These are phyloP conservation scores for Pristis pectinata DNA, from an alignment of 2,797 vertebrate species.

Conservation along the genomic window DNA sequence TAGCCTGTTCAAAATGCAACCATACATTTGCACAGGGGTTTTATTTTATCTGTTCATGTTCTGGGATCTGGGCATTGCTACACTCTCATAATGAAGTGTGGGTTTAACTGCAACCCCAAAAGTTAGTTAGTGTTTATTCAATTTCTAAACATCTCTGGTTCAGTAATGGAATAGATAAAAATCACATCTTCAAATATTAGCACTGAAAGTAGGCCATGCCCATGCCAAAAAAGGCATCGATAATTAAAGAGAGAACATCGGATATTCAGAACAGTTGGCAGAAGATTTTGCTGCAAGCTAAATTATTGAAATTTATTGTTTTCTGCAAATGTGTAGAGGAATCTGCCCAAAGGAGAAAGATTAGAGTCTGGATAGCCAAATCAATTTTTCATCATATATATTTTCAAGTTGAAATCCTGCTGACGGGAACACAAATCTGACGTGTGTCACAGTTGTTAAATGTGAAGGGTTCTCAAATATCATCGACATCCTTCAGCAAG, in stretches of 20 bases:
- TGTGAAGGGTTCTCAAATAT: not conserved
- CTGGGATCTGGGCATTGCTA: too few species aligned
- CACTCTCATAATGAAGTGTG: too few species aligned
- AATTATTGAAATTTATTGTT: not conserved
- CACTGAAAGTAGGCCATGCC: not conserved
- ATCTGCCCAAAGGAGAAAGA: not conserved
- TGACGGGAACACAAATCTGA: not conserved
- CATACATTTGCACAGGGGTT: too few species aligned
- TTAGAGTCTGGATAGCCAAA: not conserved
- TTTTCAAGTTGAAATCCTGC: slow-evolving; percentile 5
- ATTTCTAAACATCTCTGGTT: not conserved
- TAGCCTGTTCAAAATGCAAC: too few species aligned
- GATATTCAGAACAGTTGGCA: not conserved
- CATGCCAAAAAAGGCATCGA: not conserved
- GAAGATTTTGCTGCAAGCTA: not conserved
- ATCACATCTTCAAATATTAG: not conserved
- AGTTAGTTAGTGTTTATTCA: not conserved
- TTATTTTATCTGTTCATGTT: too few species aligned
- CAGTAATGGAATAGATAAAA: not conserved
- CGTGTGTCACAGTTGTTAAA: not conserved
- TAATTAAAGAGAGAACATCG: not conserved
- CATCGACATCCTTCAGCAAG: not conserved
- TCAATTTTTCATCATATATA: not conserved
- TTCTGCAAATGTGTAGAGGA: not conserved
- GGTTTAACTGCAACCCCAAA: too few species aligned